phyloP scores from a whole-genome alignment of 2,113 vertebrate species.

The Pelvicachromis taeniatus region DNA sequence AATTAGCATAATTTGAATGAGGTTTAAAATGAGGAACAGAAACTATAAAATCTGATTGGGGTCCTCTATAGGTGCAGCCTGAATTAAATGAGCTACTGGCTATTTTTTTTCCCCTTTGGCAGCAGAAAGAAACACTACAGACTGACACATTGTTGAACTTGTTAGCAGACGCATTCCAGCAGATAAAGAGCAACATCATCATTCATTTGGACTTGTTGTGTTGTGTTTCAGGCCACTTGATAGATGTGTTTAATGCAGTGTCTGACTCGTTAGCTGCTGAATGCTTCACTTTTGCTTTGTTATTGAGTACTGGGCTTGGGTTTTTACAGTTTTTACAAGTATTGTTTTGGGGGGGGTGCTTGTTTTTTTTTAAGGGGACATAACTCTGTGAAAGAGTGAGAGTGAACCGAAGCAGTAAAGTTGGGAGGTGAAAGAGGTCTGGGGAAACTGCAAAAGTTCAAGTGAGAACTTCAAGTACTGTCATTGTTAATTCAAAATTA shows the following conservation, averaged over 20 bases:
- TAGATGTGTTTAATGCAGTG: background rate
- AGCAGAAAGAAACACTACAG: background rate
- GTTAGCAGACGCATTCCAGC: background rate
- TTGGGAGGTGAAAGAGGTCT: background rate
- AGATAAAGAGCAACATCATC: background rate
- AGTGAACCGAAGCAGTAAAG: background rate
- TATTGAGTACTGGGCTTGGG: background rate
- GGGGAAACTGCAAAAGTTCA: background rate
- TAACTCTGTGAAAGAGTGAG: background rate
- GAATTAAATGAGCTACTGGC: background rate
- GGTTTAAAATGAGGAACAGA: background rate
- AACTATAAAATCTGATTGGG: background rate
- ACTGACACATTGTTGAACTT: background rate
- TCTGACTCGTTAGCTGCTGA: background rate
- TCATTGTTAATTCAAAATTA: background rate
- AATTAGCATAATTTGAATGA: background rate
- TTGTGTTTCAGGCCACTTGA: background rate
- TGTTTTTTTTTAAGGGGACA: fast-evolving
- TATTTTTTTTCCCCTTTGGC: background rate
- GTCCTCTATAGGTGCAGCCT: background rate
- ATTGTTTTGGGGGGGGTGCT: background rate
- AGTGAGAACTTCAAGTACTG: background rate
- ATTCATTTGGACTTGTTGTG: background rate
- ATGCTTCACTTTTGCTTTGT: background rate
- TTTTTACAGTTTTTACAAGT: background rate